These are phyloP conservation scores for Sciaenops ocellatus DNA, from an alignment of 2,797 vertebrate species.

Conservation along the genomic window DNA sequence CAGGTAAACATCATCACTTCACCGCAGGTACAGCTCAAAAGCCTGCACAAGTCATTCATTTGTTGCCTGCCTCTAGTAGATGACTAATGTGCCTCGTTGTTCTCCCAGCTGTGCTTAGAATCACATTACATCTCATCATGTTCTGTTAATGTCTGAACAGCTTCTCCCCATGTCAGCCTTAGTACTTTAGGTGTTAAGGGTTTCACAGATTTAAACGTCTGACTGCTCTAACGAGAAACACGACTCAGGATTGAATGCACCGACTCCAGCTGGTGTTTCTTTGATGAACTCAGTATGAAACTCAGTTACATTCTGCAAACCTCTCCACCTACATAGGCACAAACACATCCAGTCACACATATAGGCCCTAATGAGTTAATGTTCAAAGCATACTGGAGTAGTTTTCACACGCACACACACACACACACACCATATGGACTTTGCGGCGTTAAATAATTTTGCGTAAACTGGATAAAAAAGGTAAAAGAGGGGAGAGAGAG, in stretches of 20 bases:
- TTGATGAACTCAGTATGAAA: neutral
- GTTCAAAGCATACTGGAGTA: neutral
- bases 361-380: neutral
- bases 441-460: slow-evolving; percentile 57
- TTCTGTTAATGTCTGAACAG: neutral
- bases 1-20: slow-evolving; percentile 81
- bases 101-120: neutral
- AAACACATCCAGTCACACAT: slow-evolving; percentile 14
- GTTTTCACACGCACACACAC: slow-evolving; percentile 7
- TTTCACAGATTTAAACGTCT: neutral
- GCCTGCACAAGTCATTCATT: neutral
- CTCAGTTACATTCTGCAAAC: slow-evolving; percentile 20
- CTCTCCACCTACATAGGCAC: neutral
- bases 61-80: neutral
- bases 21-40: neutral
- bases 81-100: neutral
- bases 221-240: neutral
- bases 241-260: neutral
- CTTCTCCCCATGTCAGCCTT: slow-evolving; percentile 2
- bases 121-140: neutral
- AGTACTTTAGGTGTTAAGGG: neutral
- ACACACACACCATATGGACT: slow-evolving; percentile 29
- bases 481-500: slow-evolving; percentile 1
- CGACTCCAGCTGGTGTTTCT: neutral
- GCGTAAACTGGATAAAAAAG: slow-evolving; percentile 68